A percentile compares a stretch with the other conserved stretches of the same genome.
phyloP scores from a whole-genome alignment of 1,140 invertebrate species.

The Anadara kagoshimensis region DNA sequence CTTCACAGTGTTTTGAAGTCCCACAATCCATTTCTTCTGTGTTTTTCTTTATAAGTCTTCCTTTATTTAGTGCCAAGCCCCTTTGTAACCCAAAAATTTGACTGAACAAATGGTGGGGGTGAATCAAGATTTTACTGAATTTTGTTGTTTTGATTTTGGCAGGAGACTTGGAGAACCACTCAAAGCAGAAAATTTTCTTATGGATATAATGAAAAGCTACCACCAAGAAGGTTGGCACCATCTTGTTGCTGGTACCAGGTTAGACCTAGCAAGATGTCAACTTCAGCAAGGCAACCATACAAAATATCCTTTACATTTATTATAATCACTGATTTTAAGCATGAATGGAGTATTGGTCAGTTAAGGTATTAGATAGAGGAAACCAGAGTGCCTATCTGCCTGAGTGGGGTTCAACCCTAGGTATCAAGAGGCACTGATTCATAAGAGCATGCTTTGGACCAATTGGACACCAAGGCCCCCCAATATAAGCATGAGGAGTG shows the following conservation, averaged over 20 bases:
- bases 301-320: conserved; percentile 39
- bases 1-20: too few species aligned
- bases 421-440: not conserved
- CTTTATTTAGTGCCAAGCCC: too few species aligned
- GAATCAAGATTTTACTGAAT: too few species aligned
- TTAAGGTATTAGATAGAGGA: not conserved
- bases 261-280: conserved; percentile 91
- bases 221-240: conserved; percentile 89
- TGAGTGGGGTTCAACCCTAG: not conserved
- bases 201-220: conserved; percentile 89
- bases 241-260: conserved; percentile 85
- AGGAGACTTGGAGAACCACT: conserved; percentile 86
- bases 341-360: not conserved
- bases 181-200: conserved; percentile 91
- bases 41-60: too few species aligned
- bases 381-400: not conserved
- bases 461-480: not conserved
- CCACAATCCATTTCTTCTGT: too few species aligned
- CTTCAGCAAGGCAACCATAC: conserved; percentile 78
- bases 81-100: too few species aligned
- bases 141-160: conserved; percentile 10
- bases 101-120: too few species aligned
- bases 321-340: not conserved
- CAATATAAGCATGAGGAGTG: not conserved
- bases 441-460: not conserved